Percentiles rank a stretch among this genome's conserved stretches.
These are phyloP conservation scores for Arctocebus calabarensis DNA, from an alignment of 2,797 vertebrate species.

Conservation along the genomic window DNA sequence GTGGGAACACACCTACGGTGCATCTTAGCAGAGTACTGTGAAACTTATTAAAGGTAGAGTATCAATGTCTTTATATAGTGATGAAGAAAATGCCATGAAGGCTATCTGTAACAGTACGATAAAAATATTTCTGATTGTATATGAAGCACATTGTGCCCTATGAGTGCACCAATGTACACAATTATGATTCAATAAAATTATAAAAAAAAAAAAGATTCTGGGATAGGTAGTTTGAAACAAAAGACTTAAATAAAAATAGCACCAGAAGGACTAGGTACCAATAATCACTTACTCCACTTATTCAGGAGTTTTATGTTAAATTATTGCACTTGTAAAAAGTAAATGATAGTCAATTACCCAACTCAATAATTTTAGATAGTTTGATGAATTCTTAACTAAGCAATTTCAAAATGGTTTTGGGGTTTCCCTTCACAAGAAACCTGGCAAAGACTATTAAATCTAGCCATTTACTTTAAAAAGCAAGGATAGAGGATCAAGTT, in stretches of 20 bases:
- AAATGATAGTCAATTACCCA: constrained; percentile 73
- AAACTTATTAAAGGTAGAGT: too few relatives aligned
- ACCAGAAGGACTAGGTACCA: constrained; percentile 80
- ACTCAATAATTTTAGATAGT: constrained; percentile 69
- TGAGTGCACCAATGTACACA: too few relatives aligned
- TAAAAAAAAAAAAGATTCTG: too few relatives aligned
- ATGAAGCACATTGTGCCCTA: too few relatives aligned
- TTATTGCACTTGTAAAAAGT: constrained; percentile 88
- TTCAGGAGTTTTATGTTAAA: constrained; percentile 77
- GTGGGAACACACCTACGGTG: too few relatives aligned
- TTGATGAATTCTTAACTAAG: constrained; percentile 78
- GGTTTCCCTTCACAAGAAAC: constrained; percentile 63
- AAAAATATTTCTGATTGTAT: too few relatives aligned
- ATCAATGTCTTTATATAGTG: too few relatives aligned
- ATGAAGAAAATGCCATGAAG: too few relatives aligned
- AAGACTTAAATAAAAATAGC: constrained; percentile 77
- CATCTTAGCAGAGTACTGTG: too few relatives aligned
- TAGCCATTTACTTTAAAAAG: constrained; percentile 71
- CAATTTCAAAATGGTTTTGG: constrained; percentile 80
- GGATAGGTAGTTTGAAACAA: constrained; percentile 65
- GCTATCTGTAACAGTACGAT: too few relatives aligned
- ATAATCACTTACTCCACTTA: constrained; percentile 74
- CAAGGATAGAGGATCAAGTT: constrained; percentile 58
- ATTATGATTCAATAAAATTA: too few relatives aligned
- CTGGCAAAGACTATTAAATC: constrained; percentile 73